These are phyloP conservation scores for Cryptomyrus ogoouensis DNA, from an alignment of 2,113 vertebrate species.

Conservation along the genomic window DNA sequence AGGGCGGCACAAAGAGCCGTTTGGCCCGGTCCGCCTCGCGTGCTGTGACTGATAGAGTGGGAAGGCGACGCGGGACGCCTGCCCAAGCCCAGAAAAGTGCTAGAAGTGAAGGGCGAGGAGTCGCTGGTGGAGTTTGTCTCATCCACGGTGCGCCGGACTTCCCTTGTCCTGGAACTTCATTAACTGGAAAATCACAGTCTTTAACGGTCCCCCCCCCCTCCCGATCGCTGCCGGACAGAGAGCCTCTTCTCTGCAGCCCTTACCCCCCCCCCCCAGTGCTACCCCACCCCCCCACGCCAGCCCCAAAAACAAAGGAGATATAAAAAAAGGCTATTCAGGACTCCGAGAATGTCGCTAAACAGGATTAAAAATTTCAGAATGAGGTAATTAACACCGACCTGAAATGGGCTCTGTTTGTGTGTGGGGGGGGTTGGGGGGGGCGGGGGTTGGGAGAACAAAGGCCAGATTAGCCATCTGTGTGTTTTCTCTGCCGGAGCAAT, in stretches of 20 bases:
- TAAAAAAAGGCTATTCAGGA: no score
- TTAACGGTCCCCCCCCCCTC: neutral
- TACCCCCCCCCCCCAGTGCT: no score
- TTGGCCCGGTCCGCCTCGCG: neutral
- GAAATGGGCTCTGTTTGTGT: no score
- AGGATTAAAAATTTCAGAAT: no score
- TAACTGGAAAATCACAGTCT: neutral
- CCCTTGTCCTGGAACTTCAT: neutral
- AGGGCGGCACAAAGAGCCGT: neutral
- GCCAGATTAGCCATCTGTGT: constrained; percentile 73
- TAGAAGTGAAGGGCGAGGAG: constrained; percentile 43
- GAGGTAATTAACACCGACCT: no score
- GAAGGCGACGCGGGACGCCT: neutral
- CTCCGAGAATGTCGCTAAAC: no score
- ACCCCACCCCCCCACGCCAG: no score
- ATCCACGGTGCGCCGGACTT: no score
- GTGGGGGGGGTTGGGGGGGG: neutral
- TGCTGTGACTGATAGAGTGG: neutral
- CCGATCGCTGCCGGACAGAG: neutral
- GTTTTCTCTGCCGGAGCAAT: constrained; percentile 57
- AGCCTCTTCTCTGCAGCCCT: neutral
- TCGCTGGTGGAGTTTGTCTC: constrained; percentile 24
- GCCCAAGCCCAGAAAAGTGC: neutral
- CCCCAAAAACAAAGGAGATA: no score
- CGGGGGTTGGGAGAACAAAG: constrained; percentile 53